A percentile compares a stretch with the other conserved stretches of the same genome.
Conservation (phyloP, 2,888 invertebrate species). For the Melanotus villosus region DNA sequence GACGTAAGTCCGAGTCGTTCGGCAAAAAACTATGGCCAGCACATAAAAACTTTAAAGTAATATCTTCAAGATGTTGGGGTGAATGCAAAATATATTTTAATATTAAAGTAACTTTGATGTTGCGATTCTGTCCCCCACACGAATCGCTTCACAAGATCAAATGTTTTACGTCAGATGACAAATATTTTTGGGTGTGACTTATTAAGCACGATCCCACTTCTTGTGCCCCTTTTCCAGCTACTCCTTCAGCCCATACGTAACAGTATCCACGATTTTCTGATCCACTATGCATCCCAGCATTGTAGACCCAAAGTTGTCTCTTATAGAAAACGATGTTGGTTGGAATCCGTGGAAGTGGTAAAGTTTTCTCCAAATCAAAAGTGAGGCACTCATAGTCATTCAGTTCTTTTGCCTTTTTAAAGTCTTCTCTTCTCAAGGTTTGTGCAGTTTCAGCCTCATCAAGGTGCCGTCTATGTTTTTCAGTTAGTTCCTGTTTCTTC, state of each 20-base stretch:
- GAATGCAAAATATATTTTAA: conserved; percentile 14
- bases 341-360: conserved; percentile 52
- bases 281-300: conserved; percentile 49
- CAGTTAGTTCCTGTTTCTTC: not conserved
- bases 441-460: conserved; percentile 16
- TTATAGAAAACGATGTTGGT: conserved; percentile 54
- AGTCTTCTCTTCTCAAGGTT: conserved; percentile 39
- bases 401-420: conserved; percentile 6
- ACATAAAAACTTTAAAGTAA: conserved; percentile 9
- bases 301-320: conserved; percentile 55
- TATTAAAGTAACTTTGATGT: conserved; percentile 51
- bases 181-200: conserved; percentile 44
- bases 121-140: conserved; percentile 51
- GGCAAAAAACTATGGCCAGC: conserved; percentile 12
- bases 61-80: not conserved
- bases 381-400: conserved; percentile 25
- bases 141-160: conserved; percentile 50
- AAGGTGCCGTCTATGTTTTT: not conserved
- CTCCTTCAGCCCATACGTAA: conserved; percentile 53
- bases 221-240: conserved; percentile 53
- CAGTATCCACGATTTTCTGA: conserved; percentile 35
- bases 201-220: conserved; percentile 52
- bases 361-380: conserved; percentile 55
- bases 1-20: conserved; percentile 8
- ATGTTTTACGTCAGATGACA: conserved; percentile 32